Conservation (phyloP, 2,113 vertebrate genomes). For the Leptobrachium ailaonicum region DNA sequence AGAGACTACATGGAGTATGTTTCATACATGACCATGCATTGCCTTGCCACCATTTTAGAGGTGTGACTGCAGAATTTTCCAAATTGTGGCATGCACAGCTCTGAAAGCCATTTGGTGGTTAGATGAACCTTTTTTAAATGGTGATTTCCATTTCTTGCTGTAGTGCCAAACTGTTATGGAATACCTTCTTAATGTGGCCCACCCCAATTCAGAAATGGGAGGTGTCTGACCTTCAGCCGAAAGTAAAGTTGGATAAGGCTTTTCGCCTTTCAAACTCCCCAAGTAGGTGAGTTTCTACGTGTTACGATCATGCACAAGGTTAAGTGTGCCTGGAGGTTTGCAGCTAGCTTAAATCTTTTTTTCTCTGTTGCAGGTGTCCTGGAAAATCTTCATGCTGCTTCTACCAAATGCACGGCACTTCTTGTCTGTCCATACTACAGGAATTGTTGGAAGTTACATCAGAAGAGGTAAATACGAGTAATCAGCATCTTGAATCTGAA, state of each 20-base stretch:
- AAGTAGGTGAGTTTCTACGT: slow-evolving; percentile 70
- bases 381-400: slow-evolving; percentile 84
- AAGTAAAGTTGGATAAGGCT: slow-evolving; percentile 80
- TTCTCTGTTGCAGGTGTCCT: slow-evolving; percentile 74
- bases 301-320: not conserved
- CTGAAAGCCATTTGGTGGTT: too few relatives aligned
- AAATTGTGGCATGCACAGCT: too few relatives aligned
- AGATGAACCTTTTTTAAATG: too few relatives aligned
- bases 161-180: slow-evolving; percentile 96
- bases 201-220: slow-evolving; percentile 93
- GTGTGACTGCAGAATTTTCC: too few relatives aligned
- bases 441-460: slow-evolving; percentile 82
- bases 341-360: not conserved
- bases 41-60: too few relatives aligned
- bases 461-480: slow-evolving; percentile 74
- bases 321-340: not conserved
- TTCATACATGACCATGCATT: not conserved
- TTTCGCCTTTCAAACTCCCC: slow-evolving; percentile 75
- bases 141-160: slow-evolving; percentile 24
- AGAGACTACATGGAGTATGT: slow-evolving; percentile 82
- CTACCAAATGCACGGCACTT: slow-evolving; percentile 87
- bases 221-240: slow-evolving; percentile 75
- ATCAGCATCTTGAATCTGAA: too few relatives aligned
- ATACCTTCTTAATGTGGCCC: slow-evolving; percentile 95
- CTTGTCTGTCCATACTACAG: slow-evolving; percentile 89